Percentiles rank a stretch among this genome's conserved stretches.
phyloP scores from a whole-genome alignment of 2,113 vertebrate species.

The Bucco capensis region DNA sequence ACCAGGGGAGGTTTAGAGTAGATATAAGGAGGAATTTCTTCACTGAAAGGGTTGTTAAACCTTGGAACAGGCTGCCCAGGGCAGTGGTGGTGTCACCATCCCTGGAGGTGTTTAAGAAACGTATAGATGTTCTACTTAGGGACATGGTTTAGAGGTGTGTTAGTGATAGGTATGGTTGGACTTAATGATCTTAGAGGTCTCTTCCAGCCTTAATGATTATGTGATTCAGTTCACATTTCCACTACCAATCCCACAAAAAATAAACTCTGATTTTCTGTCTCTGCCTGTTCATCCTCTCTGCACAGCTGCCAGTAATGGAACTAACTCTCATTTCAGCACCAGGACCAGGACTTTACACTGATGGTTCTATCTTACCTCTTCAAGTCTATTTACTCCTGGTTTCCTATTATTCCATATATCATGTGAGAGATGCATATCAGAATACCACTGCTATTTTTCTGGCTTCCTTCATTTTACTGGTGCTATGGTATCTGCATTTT shows the following conservation, averaged over 20 bases:
- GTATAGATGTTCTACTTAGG: too few species aligned
- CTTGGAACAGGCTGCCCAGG: too few species aligned
- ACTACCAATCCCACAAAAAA: fast-evolving
- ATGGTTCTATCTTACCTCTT: not conserved
- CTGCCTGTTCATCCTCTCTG: not conserved
- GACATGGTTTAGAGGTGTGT: too few species aligned
- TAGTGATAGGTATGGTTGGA: too few species aligned
- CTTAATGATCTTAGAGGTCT: too few species aligned
- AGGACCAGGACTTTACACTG: not conserved
- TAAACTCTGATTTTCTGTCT: not conserved
- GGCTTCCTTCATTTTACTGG: not conserved
- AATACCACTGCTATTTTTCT: not conserved
- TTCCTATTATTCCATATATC: not conserved
- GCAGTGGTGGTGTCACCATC: too few species aligned
- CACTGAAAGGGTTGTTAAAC: too few species aligned
- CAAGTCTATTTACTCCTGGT: not conserved
- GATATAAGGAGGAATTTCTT: too few species aligned
- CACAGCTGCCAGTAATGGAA: not conserved
- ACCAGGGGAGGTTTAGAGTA: too few species aligned
- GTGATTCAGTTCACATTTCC: not conserved
- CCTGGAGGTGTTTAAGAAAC: too few species aligned
- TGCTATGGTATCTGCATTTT: not conserved
- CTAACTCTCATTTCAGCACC: not conserved
- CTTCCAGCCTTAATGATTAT: too few species aligned
- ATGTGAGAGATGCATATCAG: not conserved